Evolutionary conservation across 2,888 invertebrate species (phyloP), one percentile per base, ranked within the genome.

Genomic region (Limnephilus auricula): DNA sequence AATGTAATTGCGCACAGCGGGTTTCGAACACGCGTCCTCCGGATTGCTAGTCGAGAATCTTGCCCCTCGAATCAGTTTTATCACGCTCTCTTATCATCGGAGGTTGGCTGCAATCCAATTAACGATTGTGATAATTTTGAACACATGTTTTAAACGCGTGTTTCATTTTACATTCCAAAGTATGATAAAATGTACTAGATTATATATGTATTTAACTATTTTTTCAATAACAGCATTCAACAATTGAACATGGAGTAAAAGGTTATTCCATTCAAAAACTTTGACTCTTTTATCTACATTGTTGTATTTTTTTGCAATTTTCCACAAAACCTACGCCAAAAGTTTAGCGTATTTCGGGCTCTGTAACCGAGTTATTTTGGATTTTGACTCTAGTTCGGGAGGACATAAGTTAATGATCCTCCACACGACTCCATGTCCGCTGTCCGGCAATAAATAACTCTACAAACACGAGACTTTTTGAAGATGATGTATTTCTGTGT

Each of bases 391-490:
- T 65, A 65, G 65, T 65, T n/a, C 25, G 65, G 65, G 25, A 65
- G n/a, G 65, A 65, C 65, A 65, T 65, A n/a, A 65, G 65, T 65
- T 65, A 65, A 65, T 65, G 65, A 65, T 65, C 65, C 65, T n/a
- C 25, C 25, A n/a, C 25, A n/a, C n/a, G 65, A 65, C 65, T 65
- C 65, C 65, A 25, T 65, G 65, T 65, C 65, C 65, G 65, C 65
- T 25, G 65, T 65, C 65, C 65, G 65, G 65, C 65, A 65, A 65
- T 65, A 65, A 65, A 65, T 82, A 82, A 32, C 34, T 31, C 34
- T 82, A 34, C 82, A 34, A 82, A 82, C 34, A 82, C 82, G 82
- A 82, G 31, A 82, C 82, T 34, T 31, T 32, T 82, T 34, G 82
- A 82, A 82, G 82, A 32, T 82, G 82, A 82, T 82, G 34, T 31